Evolutionary conservation across 2,888 invertebrate species (phyloP).

Genomic region (Sclerodermus sp.): DNA sequence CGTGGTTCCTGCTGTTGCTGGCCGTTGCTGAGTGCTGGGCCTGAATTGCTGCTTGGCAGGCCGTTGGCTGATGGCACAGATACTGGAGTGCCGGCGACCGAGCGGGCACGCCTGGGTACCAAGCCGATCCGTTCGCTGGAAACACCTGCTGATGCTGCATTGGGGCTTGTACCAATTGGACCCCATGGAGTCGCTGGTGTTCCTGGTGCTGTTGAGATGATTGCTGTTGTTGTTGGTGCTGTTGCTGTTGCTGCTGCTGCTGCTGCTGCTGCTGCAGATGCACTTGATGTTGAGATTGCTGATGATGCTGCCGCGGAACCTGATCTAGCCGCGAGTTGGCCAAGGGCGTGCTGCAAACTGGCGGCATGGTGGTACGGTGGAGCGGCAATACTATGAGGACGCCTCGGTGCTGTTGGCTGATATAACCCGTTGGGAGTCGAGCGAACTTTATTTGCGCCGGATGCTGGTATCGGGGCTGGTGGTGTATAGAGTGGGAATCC

Average conservation of each 20-base stretch:
- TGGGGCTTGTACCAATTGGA: slow-evolving; percentile 21
- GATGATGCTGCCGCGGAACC: slow-evolving; percentile 6
- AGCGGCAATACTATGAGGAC: slow-evolving; percentile 63
- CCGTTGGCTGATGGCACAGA: slow-evolving; percentile 30
- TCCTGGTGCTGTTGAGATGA: slow-evolving; percentile 12
- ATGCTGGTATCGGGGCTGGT: slow-evolving; percentile 58
- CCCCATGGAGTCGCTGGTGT: slow-evolving; percentile 21
- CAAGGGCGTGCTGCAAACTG: slow-evolving; percentile 55
- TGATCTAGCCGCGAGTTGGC: slow-evolving; percentile 36
- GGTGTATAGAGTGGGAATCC: slow-evolving; percentile 64
- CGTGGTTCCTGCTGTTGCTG: slow-evolving; percentile 21
- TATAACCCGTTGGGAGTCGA: slow-evolving; percentile 51
- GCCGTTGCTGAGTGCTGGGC: slow-evolving; percentile 27
- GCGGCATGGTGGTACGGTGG: slow-evolving; percentile 57
- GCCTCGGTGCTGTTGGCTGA: slow-evolving; percentile 51
- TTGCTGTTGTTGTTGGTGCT: slow-evolving; percentile 15
- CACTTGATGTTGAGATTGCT: slow-evolving; percentile 14
- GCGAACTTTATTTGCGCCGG: slow-evolving; percentile 49
- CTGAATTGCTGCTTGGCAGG: slow-evolving; percentile 22
- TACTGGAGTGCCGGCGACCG: slow-evolving; percentile 44
- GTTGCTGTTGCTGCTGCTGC: slow-evolving; percentile 18
- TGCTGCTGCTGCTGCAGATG: slow-evolving; percentile 20
- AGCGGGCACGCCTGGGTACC: slow-evolving; percentile 37
- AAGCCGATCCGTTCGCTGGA: slow-evolving; percentile 26
- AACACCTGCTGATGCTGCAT: slow-evolving; percentile 24